Base-by-base conservation (phyloP, 1,140 invertebrate species). In the Chymomyza costata region DNA sequence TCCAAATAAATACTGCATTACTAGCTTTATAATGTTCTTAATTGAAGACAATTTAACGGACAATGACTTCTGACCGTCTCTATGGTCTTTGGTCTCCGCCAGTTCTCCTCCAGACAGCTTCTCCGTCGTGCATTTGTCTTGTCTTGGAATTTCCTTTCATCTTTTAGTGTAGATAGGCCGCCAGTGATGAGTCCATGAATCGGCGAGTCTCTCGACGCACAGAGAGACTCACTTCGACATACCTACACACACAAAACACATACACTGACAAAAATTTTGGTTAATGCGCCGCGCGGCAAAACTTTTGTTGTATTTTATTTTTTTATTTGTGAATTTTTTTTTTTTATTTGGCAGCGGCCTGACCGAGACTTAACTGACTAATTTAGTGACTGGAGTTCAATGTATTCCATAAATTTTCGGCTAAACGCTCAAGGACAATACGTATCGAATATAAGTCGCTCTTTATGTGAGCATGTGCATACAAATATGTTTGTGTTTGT, bases 361-460 rank as follows among this genome's bases (percentile, higher is more conserved):
- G 32, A 37, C 31, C 61, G 45, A 56, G 62, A 64, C 67, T 71
- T 50, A 78, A 78, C 66, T 71, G 73, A 78, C 73, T 78, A 78
- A 78, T 78, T 78, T 78, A 80, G 67, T 67, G 73, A 43, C 48
- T 43, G 44, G 67, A 80, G 73, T 78, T 78, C 73, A 78, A 78
- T 68, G 73, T 67, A 80, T 78, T 78, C 68, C 73, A 78, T 80
- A 78, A 78, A 78, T 80, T 78, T 34, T 78, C 64, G 67, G 73
- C 73, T 73, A 78, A 78, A 73, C 64, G 67, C 52, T 78, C 73
- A 78, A 78, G 73, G 73, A 78, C 73, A 78, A 71, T 60, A 21
- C 56, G 38, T 73, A 65, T 67, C 46, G 60, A 47, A 67, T 67
- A 63, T 38, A 46, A 25, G 3, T 25, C 21, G 21, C 21, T 25